Base-by-base conservation (phyloP, 2,113 vertebrate genomes). In the Oophaga pumilio region DNA sequence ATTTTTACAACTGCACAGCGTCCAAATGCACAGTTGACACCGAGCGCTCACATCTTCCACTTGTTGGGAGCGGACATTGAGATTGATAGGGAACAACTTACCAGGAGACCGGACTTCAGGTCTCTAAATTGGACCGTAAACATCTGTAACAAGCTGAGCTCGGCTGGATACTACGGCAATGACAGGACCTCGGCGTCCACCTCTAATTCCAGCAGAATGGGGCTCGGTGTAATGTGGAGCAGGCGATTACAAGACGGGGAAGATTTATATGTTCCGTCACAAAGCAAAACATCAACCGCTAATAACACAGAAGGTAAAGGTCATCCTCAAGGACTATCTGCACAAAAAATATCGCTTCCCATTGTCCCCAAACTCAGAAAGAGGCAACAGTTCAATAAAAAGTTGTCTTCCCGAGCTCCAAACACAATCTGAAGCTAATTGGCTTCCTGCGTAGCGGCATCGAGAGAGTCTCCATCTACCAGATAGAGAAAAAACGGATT, bases 41-140 rank as follows among this genome's bases (percentile, higher is more conserved):
- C 6, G 80, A 60, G 56, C 79, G 28, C 83, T 83, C 84, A 64
- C 52, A 62, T 50, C 71, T 28, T 66, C 57, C 81, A 77, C 73
- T 88, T 77, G 80, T 84, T 77, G 71, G 87, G 59, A 88, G 49
- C 81, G 12, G 49, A 76, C 71, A 84, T 76, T 33, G 49, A 88
- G 87, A 84, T 88, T 88, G 84, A 88, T 88, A 24, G 87, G 80
- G 49, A 83, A 77, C 87, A 88, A 88, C 80, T 71, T 77, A 76
- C 80, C 68, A 68, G 81, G 81, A 83, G 86, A 88, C 86, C 53
- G 59, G 71, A 66, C 80, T 59, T 83, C 79, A 88, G 80, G 80
- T 69, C 59, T 82, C 79, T 24, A 88, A 88, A 88, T 88, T 66
- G 53, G 80, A 88, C 50, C 13, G 81, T 77, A 84, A 83, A 88